Evolutionary conservation across 2,888 invertebrate species (phyloP).

Genomic region (Nomada lathburiana): DNA sequence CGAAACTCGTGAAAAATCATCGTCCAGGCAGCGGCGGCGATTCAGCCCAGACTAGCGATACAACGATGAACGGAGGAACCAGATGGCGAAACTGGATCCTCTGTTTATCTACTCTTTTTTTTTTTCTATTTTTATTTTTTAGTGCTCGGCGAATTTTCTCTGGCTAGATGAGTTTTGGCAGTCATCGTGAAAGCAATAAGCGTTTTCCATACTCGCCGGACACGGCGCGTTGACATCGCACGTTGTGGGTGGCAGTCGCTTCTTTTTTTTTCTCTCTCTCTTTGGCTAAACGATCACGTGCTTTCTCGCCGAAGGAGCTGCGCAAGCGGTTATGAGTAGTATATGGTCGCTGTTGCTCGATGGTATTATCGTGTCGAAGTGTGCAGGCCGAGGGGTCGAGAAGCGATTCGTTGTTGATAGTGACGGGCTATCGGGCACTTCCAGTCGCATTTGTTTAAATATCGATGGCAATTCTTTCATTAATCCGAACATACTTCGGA

Average conservation of each 20-base stretch:
- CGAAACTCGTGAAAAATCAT: conserved; percentile 54
- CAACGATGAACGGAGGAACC: neutral
- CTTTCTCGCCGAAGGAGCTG: conserved; percentile 19
- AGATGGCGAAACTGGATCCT: neutral
- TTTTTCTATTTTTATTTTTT: neutral
- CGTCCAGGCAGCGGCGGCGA: conserved; percentile 58
- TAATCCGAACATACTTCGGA: too few relatives aligned
- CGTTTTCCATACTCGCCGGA: conserved; percentile 24
- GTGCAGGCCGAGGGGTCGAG: neutral
- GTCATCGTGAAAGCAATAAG: conserved; percentile 39
- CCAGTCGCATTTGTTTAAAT: too few relatives aligned
- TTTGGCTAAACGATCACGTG: conserved; percentile 42
- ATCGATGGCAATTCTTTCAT: too few relatives aligned
- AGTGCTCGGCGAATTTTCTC: neutral
- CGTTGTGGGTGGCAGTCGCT: conserved; percentile 9
- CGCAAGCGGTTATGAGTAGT: conserved; percentile 28
- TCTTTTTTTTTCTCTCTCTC: neutral
- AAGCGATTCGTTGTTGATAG: neutral
- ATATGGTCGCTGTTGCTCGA: neutral
- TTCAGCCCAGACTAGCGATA: conserved; percentile 49
- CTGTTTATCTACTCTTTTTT: neutral
- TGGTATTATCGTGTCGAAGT: neutral
- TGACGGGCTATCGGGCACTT: too few relatives aligned
- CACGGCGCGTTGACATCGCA: neutral
- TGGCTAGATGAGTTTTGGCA: conserved; percentile 40